These are phyloP conservation scores for Raphicerus campestris DNA, from an alignment of 2,113 vertebrate species.

Conservation along the genomic window DNA sequence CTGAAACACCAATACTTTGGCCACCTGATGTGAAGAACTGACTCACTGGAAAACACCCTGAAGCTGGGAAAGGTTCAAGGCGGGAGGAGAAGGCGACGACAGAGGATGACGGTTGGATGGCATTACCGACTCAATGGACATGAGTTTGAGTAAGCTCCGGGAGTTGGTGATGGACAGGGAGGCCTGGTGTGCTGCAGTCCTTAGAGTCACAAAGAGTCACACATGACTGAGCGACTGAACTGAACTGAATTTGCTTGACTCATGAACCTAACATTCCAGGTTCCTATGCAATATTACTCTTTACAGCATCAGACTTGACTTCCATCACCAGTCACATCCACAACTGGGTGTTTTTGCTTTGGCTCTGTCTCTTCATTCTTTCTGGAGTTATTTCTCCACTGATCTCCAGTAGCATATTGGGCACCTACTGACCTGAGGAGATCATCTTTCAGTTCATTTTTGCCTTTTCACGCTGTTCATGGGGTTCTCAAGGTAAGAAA, in stretches of 20 bases:
- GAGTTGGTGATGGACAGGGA: background rate
- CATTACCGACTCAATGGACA: background rate
- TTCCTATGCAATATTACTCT: background rate
- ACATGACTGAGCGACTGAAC: background rate
- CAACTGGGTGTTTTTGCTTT: background rate
- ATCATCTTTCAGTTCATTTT: background rate
- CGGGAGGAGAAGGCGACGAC: background rate
- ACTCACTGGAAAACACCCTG: background rate
- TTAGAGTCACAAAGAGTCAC: background rate
- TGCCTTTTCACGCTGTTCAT: background rate
- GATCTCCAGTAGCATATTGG: background rate
- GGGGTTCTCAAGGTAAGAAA: background rate
- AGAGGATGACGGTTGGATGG: background rate
- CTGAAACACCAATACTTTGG: background rate
- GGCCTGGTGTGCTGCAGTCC: background rate
- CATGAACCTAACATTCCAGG: background rate
- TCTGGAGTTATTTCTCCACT: background rate
- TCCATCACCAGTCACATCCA: background rate
- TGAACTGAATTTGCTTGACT: background rate
- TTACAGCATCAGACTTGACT: background rate
- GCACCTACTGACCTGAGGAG: background rate
- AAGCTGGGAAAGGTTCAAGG: background rate
- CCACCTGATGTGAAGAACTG: background rate
- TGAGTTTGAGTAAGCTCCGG: background rate
- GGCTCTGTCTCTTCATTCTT: background rate